phyloP scores from a whole-genome alignment of 2,113 vertebrate species.

The Calyptommatus sinebrachiatus region DNA sequence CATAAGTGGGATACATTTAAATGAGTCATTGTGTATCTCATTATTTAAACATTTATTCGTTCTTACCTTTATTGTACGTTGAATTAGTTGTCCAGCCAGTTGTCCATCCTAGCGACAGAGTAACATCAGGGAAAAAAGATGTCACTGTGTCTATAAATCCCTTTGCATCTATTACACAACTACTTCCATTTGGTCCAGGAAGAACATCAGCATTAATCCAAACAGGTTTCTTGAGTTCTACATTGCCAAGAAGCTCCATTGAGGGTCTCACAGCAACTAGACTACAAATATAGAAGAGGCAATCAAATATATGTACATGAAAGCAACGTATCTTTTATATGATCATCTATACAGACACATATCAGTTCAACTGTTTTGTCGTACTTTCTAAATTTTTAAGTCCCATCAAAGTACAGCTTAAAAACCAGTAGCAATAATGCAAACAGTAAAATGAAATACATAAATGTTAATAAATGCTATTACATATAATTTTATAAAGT shows the following conservation, averaged over 20 bases:
- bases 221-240: conserved; percentile 69
- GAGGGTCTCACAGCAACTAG: conserved; percentile 78
- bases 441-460: neutral
- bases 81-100: conserved; percentile 75
- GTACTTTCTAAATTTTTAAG: neutral
- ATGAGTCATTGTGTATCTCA: neutral
- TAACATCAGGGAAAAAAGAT: conserved; percentile 67
- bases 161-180: conserved; percentile 65
- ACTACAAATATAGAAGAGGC: conserved; percentile 57
- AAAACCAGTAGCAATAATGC: neutral
- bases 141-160: conserved; percentile 74
- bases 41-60: neutral
- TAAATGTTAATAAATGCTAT: neutral
- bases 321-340: neutral
- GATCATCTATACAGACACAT: neutral
- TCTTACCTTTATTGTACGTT: conserved; percentile 75
- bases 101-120: conserved; percentile 90
- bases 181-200: conserved; percentile 77
- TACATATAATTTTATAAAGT: neutral
- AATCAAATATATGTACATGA: neutral
- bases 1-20: neutral
- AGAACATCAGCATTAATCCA: conserved; percentile 93
- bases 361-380: neutral
- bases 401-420: neutral
- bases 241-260: conserved; percentile 70